Base-by-base conservation (phyloP, 2,888 invertebrate genomes). In the Aleiodes leptofemur region DNA sequence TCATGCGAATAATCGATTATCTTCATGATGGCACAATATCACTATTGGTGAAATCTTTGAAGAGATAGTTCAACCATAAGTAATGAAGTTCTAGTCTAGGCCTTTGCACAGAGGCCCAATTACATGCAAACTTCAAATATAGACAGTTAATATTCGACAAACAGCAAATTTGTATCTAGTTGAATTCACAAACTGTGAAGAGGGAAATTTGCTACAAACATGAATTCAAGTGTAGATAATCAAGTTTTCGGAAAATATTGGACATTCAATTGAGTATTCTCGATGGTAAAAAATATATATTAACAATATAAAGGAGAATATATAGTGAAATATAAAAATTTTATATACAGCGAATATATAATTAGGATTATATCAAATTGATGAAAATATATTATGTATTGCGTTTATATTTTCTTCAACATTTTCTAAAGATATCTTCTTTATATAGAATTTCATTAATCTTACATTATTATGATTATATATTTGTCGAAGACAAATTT, bases 81-180 rank as follows among this genome's bases (percentile, higher is more conserved):
- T 66, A 66, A 66, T 55, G 50, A 31, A 68, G 57, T 56, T 55
- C 16, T 55, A 69, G 43, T 64, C 13, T 31, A 34, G 59, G 14
- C 43, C 23, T 14, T 31, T 31, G 64, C 34, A 64, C 51, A 38
- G 4, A 34, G 64, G 48, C 51, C 31, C 77, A 76, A 77, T 77
- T 78, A 77, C 74, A 66, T 66, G 69, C 69, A 34, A 74, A 72
- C 51, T 56, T 73, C 71, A 59, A 34, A 66, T 50, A 59, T 48
- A 23, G 66, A 50, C 53, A 53, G 29, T 69, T 73, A 71, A 55
- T 51, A 29, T 14, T 13, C 14, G 14, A 75, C 71, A 76, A 80
- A 80, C 77, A 77, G 73, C 23, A 72, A 70, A 72, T 73, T 55
- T 66, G 14, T 11, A 31, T 29, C 13, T 16, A 23, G 14, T 53